phyloP scores from a whole-genome alignment of 2,113 vertebrate species.

The Felis catus region F.catus_Fca126_mat1.0 CM031423.1:84551001-84551500 shows the following conservation, averaged over 20 bases:
- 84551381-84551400: neutral
- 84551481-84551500: neutral
- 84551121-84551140: neutral
- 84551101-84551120: neutral
- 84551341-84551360: neutral
- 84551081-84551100: neutral
- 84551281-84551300: neutral
- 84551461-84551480: constrained; percentile 40
- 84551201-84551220: neutral
- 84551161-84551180: neutral
- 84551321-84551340: neutral
- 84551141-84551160: too few species aligned
- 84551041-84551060: neutral
- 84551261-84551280: neutral
- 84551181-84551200: neutral
- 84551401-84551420: neutral
- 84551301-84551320: neutral
- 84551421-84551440: constrained; percentile 13
- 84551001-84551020: neutral
- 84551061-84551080: neutral
- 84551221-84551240: neutral
- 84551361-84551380: neutral
- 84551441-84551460: constrained; percentile 6
- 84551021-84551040: neutral
- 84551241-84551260: neutral